Conservation (phyloP, 2,113 vertebrate species). For the Pachypanchax playfairii region DNA sequence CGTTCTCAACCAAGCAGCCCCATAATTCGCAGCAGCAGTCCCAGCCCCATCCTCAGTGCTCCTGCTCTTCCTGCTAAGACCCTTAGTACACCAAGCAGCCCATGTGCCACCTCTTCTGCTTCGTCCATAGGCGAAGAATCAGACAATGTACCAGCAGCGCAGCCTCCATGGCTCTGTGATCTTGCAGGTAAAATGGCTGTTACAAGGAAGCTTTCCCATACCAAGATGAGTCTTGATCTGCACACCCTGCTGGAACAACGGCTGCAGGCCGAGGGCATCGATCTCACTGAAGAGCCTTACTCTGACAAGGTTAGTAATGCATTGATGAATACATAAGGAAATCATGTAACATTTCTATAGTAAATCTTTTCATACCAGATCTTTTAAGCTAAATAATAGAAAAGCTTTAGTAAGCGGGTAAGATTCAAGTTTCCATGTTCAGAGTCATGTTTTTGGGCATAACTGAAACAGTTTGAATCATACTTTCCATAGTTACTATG, state of each 20-base stretch:
- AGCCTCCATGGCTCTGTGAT: conserved; percentile 88
- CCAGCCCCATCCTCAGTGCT: conserved; percentile 62
- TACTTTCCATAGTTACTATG: conserved; percentile 21
- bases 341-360: neutral
- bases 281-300: conserved; percentile 96
- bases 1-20: conserved; percentile 70
- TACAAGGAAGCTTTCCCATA: conserved; percentile 85
- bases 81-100: conserved; percentile 63
- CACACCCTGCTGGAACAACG: conserved; percentile 88
- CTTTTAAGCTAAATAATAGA: neutral
- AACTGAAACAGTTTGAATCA: conserved; percentile 19
- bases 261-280: conserved; percentile 87
- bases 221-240: conserved; percentile 84
- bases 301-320: conserved; percentile 90
- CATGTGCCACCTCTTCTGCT: conserved; percentile 70
- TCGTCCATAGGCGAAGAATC: conserved; percentile 74
- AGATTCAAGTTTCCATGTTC: too few species aligned
- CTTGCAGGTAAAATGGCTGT: conserved; percentile 86
- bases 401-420: neutral
- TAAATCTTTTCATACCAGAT: neutral
- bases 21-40: conserved; percentile 51
- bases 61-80: conserved; percentile 84
- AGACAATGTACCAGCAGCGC: conserved; percentile 67
- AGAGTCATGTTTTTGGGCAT: neutral
- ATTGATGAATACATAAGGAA: neutral